Percentiles rank a stretch among this genome's conserved stretches.
Conservation (phyloP, 92 coral and sea anemone genomes). For the Phenganax marumi region DNA sequence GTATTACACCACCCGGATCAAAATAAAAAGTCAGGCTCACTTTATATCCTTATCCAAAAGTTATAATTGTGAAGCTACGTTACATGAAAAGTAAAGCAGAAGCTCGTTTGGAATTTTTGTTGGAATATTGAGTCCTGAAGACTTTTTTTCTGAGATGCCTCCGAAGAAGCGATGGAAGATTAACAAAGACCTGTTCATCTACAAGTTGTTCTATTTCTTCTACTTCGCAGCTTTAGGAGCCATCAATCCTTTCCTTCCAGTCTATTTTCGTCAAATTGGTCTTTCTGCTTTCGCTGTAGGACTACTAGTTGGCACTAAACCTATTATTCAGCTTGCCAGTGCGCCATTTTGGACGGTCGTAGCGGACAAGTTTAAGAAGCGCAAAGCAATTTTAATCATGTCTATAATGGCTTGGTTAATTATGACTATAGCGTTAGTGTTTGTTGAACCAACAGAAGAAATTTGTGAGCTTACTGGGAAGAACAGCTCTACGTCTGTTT, state of each 20-base stretch:
- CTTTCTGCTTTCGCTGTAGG: conserved; percentile 98
- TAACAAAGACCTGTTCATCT: conserved; percentile 82
- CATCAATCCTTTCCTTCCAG: conserved; percentile 85
- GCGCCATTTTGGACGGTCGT: conserved; percentile 99
- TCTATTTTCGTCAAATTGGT: conserved; percentile 93
- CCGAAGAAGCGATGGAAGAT: conserved; percentile 63
- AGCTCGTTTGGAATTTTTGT: neutral
- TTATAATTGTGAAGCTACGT: neutral
- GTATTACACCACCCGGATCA: neutral
- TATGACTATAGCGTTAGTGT: conserved; percentile 89
- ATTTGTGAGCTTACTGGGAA: conserved; percentile 82
- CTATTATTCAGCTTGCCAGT: conserved; percentile 96
- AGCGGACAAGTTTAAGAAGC: conserved; percentile 91
- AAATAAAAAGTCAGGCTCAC: neutral
- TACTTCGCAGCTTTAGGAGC: conserved; percentile 89
- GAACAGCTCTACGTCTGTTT: conserved; percentile 59
- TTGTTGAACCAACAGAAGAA: conserved; percentile 94
- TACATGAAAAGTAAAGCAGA: neutral
- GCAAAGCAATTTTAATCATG: conserved; percentile 88
- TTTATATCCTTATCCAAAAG: too few relatives aligned
- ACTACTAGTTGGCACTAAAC: conserved; percentile 81
- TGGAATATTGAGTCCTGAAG: neutral
- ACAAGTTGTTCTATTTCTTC: conserved; percentile 93
- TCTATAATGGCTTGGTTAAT: conserved; percentile 93
- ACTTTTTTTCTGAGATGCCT: conserved; percentile 27